Conservation (phyloP, 2,888 invertebrate genomes). For the Exephanes ischioxanthus region DNA sequence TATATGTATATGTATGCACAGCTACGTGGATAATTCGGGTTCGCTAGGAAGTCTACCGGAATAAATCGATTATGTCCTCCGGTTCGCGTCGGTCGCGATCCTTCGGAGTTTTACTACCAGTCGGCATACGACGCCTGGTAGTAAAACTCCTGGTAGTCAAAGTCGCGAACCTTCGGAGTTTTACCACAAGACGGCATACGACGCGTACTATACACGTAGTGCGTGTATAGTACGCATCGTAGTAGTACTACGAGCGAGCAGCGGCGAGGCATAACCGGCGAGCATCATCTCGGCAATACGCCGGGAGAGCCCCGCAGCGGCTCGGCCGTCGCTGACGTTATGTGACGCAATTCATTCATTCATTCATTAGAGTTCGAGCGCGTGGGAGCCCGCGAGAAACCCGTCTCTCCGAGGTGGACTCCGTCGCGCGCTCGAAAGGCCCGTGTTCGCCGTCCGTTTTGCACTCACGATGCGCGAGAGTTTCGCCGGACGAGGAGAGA, state of each 20-base stretch:
- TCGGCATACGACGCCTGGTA: not conserved
- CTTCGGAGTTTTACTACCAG: not conserved
- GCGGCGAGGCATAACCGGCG: not conserved
- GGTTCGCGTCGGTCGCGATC: not conserved
- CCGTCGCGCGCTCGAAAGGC: not conserved
- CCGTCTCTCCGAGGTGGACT: not conserved
- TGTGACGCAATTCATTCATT: conserved; percentile 84
- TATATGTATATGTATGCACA: not conserved
- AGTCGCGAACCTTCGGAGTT: not conserved
- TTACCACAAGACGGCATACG: not conserved
- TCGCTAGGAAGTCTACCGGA: conserved; percentile 56
- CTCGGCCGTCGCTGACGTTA: conserved; percentile 49
- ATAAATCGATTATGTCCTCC: conserved; percentile 58
- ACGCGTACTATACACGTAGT: too few species aligned
- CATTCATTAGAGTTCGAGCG: conserved; percentile 79
- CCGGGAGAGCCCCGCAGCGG: not conserved
- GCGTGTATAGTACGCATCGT: conserved; percentile 11
- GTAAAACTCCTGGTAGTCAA: too few species aligned
- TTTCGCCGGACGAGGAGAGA: not conserved
- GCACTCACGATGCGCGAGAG: not conserved
- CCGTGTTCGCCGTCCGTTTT: not conserved
- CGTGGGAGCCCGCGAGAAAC: conserved; percentile 75
- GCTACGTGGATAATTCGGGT: conserved; percentile 11
- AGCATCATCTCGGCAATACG: conserved; percentile 10
- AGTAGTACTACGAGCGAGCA: conserved; percentile 17